Evolutionary conservation across 2,888 invertebrate species (phyloP).

Genomic region (Nephrotoma appendiculata): DNA sequence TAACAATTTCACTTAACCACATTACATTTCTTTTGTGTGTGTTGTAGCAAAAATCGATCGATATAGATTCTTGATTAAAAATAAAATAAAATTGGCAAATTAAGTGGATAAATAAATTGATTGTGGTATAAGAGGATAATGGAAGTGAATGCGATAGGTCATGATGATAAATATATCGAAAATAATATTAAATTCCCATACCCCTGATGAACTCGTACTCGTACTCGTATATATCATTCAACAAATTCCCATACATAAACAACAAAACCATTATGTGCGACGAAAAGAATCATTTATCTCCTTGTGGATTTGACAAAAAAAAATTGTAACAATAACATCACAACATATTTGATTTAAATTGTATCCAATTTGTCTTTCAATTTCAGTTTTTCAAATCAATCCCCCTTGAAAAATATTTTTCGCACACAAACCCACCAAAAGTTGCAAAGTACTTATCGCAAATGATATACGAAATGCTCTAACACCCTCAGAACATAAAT

Average conservation of each 20-base stretch:
- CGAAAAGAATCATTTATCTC: not conserved
- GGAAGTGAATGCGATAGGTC: not conserved
- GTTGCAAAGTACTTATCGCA: not conserved
- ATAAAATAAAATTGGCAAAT: not conserved
- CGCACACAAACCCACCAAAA: not conserved
- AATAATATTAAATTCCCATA: not conserved
- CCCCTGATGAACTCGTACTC: not conserved
- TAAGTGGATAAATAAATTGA: not conserved
- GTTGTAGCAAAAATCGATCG: not conserved
- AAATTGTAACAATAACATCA: not conserved
- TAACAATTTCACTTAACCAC: not conserved
- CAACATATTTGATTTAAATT: not conserved
- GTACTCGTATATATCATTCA: not conserved
- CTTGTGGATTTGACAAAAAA: not conserved
- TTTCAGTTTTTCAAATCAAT: not conserved
- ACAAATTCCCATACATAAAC: not conserved
- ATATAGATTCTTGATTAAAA: not conserved
- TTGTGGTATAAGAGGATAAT: not conserved
- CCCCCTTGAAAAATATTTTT: not conserved
- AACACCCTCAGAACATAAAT: not conserved
- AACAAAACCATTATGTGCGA: not conserved
- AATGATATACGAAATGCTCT: not conserved
- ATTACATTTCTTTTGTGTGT: not conserved
- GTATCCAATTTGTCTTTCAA: not conserved
- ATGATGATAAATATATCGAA: not conserved